These are phyloP conservation scores for Mionectes macconnelli DNA, from an alignment of 2,113 vertebrate genomes.

Conservation along the genomic window DNA sequence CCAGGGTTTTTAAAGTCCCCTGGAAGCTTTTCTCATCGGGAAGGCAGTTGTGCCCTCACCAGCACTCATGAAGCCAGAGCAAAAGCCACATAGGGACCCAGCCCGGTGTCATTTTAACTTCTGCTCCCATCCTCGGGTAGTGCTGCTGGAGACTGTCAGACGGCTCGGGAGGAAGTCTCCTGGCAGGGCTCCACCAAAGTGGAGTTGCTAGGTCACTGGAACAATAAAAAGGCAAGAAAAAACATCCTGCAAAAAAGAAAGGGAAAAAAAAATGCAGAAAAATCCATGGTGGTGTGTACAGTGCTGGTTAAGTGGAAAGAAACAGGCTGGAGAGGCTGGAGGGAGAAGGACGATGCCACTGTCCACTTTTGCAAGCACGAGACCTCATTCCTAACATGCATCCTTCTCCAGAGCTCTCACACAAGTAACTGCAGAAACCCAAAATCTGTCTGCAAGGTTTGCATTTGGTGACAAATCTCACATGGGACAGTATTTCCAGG, in stretches of 20 bases:
- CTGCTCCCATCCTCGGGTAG: slow-evolving; percentile 51
- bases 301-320: neutral
- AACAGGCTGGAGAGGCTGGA: neutral
- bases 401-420: neutral
- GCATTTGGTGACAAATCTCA: neutral
- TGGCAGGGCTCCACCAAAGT: slow-evolving; percentile 74
- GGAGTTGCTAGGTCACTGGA: slow-evolving; percentile 78
- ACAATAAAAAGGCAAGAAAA: slow-evolving; percentile 84
- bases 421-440: neutral
- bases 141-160: slow-evolving; percentile 63
- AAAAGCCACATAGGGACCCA: neutral
- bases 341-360: neutral
- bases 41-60: neutral
- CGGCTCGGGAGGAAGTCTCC: slow-evolving; percentile 73
- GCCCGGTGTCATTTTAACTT: neutral
- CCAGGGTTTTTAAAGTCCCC: neutral
- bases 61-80: neutral
- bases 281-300: neutral
- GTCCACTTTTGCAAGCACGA: neutral
- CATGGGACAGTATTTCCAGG: neutral
- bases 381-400: neutral
- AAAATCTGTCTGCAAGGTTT: neutral
- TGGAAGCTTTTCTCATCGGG: neutral
- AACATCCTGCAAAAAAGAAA: slow-evolving; percentile 79
- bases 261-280: neutral